Base-by-base conservation (phyloP, 1,140 invertebrate species). In the Eufriesea mexicana region DNA sequence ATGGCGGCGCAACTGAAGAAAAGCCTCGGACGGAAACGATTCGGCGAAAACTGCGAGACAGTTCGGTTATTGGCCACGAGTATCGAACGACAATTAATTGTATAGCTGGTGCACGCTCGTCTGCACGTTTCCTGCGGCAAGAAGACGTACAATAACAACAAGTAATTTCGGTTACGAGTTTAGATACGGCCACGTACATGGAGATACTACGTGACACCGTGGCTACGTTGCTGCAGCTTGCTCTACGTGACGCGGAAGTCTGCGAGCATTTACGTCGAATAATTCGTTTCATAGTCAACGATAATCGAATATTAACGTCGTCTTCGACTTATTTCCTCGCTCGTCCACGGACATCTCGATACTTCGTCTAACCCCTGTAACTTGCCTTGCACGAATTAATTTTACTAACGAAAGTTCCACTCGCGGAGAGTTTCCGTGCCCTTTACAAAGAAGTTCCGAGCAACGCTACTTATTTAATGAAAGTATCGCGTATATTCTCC, bases 151-250 rank as follows among this genome's bases (percentile, higher is more conserved):
- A 82, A 82, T 82, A 82, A 75, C 85, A 78, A 87, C 79, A 70
- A 87, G 86, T 86, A 86, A 86, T 87, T 87, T 87, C 86, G 74
- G 75, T 49, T 66, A 51, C 70, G 80, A 76, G 85, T 86, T 84
- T 59, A 86, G 86, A 87, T 83, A 74, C 80, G 55, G 51, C 86
- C 86, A 87, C 86, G 85, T 87, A 79, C 85, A 84, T 72, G 55
- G 72, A 75, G 85, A 78, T 79, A 79, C 72, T 87, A 87, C 86
- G 86, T 87, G 86, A 87, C 77, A 71, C 80, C 72, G 55, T 73
- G 79, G 70, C 57, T 64, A 55, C 57, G 67, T 47, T 61, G 68
- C 71, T 35, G 45, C 18, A 28, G 62, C 62, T 54, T 68, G 35
- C 49, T 45, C 54, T 57, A 67, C 83, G 61, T 83, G 77, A 83